A percentile compares a stretch with the other conserved stretches of the same genome.
Evolutionary conservation across 2,797 vertebrate species (phyloP).

Genomic region (Gymnoscopelus braueri): DNA sequence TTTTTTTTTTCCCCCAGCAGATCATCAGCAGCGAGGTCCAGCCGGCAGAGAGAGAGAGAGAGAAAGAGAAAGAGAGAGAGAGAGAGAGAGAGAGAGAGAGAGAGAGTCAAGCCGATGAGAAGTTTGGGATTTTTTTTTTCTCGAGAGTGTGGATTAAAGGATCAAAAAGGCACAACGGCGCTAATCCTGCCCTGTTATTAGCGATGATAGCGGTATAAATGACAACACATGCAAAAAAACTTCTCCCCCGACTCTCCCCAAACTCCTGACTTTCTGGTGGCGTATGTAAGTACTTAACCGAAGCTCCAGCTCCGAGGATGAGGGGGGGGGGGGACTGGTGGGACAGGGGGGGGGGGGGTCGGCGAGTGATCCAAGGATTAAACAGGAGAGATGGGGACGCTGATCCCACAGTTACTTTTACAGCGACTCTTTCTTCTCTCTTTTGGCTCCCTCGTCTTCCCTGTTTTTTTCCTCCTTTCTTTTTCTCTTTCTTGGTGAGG

Average conservation of each 20-base stretch:
- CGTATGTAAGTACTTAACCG: slow-evolving; percentile 75
- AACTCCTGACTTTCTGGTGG: slow-evolving; percentile 59
- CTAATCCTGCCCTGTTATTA: slow-evolving; percentile 84
- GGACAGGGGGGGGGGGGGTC: slow-evolving; percentile 19
- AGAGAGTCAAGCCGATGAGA: slow-evolving; percentile 69
- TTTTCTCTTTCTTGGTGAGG: slow-evolving; percentile 21
- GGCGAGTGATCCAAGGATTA: slow-evolving; percentile 30
- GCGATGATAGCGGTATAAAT: slow-evolving; percentile 81
- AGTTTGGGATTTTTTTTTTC: slow-evolving; percentile 70
- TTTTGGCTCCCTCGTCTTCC: slow-evolving; percentile 28
- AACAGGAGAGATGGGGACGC: slow-evolving; percentile 59
- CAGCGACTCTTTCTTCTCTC: slow-evolving; percentile 17
- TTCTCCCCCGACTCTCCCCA: slow-evolving; percentile 67
- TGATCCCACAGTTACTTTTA: slow-evolving; percentile 68
- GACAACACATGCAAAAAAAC: slow-evolving; percentile 82
- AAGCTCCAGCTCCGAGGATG: slow-evolving; percentile 70
- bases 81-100: too few relatives aligned
- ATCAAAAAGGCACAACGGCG: slow-evolving; percentile 77
- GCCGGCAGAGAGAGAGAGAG: slow-evolving; percentile 1
- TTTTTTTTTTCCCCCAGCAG: slow-evolving; percentile 51
- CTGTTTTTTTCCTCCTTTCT: slow-evolving; percentile 32
- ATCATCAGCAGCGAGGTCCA: slow-evolving; percentile 74
- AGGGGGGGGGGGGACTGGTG: slow-evolving; percentile 38
- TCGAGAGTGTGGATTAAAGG: slow-evolving; percentile 76
- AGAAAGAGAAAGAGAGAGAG: slow-evolving; percentile 26